phyloP scores from a whole-genome alignment of 2,888 invertebrate species.

The Dicyrtoma fusca region DNA sequence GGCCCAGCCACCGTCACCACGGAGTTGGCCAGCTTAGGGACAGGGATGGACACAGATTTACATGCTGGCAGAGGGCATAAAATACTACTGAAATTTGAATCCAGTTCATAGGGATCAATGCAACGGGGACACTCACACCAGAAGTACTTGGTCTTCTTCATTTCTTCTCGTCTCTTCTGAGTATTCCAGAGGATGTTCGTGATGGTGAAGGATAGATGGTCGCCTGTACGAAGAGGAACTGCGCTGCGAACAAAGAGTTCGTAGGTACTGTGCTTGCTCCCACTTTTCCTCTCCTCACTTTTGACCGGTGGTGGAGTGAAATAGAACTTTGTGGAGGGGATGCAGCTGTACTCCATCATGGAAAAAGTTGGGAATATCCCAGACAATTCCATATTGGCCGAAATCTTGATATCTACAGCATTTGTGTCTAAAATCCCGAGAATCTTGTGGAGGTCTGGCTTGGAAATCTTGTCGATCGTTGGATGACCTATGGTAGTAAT shows the following conservation, averaged over 20 bases:
- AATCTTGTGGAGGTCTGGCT: slow-evolving; percentile 54
- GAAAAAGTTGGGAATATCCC: slow-evolving; percentile 49
- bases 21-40: no score
- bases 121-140: slow-evolving; percentile 55
- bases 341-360: slow-evolving; percentile 50
- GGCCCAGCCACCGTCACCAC: no score
- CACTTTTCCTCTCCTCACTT: slow-evolving; percentile 55
- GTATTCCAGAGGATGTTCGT: slow-evolving; percentile 55
- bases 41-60: slow-evolving; percentile 24
- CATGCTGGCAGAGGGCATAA: slow-evolving; percentile 51
- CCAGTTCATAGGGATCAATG: slow-evolving; percentile 51
- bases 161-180: slow-evolving; percentile 51
- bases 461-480: slow-evolving; percentile 33
- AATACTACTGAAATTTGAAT: slow-evolving; percentile 54
- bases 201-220: slow-evolving; percentile 48
- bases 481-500: slow-evolving; percentile 46
- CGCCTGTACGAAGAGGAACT: slow-evolving; percentile 47
- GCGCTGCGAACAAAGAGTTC: slow-evolving; percentile 53
- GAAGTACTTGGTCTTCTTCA: slow-evolving; percentile 54
- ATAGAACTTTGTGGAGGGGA: slow-evolving; percentile 49
- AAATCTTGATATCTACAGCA: slow-evolving; percentile 46
- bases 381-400: slow-evolving; percentile 42
- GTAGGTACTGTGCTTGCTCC: slow-evolving; percentile 35
- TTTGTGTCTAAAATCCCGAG: slow-evolving; percentile 53
- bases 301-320: slow-evolving; percentile 57